Conservation (phyloP, 2,797 vertebrate species). For the Pseudochromis fuscus region DNA sequence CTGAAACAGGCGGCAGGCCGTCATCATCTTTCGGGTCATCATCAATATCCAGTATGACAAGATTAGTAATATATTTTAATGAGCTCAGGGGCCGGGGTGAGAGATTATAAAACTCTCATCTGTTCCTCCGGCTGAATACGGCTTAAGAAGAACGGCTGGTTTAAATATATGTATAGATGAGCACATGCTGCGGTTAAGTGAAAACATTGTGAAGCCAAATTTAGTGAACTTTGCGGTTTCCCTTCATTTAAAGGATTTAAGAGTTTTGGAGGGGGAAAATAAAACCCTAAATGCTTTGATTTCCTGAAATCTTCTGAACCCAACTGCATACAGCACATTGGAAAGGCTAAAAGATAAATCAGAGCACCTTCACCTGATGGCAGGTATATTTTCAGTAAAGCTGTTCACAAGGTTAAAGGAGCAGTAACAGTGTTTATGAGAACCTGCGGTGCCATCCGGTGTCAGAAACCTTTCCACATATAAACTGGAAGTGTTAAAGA, state of each 20-base stretch:
- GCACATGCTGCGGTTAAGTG: constrained; percentile 28
- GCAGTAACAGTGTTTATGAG: not conserved
- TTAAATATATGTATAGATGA: constrained; percentile 27
- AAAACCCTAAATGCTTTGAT: not conserved
- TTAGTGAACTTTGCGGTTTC: constrained; percentile 30
- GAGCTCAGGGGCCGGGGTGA: constrained; percentile 45
- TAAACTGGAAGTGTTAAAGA: no score
- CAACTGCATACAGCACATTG: constrained; percentile 9
- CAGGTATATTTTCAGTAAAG: not conserved
- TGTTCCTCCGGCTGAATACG: constrained; percentile 50
- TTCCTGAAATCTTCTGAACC: constrained; percentile 10
- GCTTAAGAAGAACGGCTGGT: constrained; percentile 37
- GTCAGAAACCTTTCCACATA: no score
- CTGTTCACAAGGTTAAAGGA: constrained; percentile 24
- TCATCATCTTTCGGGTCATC: constrained; percentile 42
- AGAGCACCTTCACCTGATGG: constrained; percentile 18
- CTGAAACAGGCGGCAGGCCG: constrained; percentile 21
- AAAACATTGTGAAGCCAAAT: constrained; percentile 29
- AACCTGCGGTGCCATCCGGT: no score
- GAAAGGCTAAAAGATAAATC: constrained; percentile 29
- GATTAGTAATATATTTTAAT: constrained; percentile 64
- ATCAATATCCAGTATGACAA: constrained; percentile 57
- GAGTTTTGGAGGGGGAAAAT: not conserved
- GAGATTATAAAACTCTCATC: constrained; percentile 52
- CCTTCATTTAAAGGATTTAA: constrained; percentile 28